These are phyloP conservation scores for Corythoichthys haematopterus DNA, from an alignment of 2,113 vertebrate species.

Conservation along the genomic window DNA sequence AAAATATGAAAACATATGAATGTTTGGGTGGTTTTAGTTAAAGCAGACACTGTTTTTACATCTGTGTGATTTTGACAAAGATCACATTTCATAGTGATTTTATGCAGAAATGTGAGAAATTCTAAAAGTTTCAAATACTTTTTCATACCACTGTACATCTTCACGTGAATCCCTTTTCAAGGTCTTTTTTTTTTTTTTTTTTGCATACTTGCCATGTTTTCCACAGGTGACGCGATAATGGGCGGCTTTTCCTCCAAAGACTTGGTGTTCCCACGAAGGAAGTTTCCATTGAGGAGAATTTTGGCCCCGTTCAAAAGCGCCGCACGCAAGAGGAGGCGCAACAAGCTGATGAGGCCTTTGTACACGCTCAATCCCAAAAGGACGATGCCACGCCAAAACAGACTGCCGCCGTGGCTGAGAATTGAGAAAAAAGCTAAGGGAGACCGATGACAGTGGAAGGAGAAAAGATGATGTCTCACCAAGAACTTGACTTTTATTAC, in stretches of 20 bases:
- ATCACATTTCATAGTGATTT: no score
- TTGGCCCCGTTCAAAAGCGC: conserved; percentile 36
- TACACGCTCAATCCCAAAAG: neutral
- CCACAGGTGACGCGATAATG: conserved; percentile 32
- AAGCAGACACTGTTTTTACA: no score
- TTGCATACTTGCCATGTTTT: neutral
- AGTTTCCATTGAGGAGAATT: conserved; percentile 8
- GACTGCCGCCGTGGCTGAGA: neutral
- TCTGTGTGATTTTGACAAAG: no score
- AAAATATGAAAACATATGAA: no score
- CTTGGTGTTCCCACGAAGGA: conserved; percentile 15
- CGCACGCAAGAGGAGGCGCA: conserved; percentile 39
- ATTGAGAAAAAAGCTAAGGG: neutral
- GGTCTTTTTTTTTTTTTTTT: neutral
- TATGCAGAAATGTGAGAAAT: no score
- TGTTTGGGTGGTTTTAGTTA: no score
- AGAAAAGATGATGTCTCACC: neutral
- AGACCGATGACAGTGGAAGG: neutral
- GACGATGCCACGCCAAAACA: neutral
- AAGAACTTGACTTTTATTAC: no score
- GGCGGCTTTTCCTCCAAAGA: conserved; percentile 37
- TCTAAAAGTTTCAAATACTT: no score
- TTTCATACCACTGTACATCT: no score
- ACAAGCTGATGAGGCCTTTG: conserved; percentile 13
- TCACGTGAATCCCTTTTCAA: no score